phyloP scores from a whole-genome alignment of 2,888 invertebrate species.

The Melipona bicolor region DNA sequence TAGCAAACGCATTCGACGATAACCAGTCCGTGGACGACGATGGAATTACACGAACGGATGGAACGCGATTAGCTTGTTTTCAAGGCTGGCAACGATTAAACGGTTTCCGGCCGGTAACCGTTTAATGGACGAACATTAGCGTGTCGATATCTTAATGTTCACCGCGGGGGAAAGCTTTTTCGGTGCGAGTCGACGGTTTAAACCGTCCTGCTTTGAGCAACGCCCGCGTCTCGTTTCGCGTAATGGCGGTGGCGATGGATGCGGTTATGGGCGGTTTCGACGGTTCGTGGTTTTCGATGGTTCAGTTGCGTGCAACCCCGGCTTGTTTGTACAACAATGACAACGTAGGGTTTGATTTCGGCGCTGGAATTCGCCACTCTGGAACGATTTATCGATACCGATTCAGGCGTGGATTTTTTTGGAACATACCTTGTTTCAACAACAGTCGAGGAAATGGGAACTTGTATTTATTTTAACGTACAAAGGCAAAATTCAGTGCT shows the following conservation, averaged over 20 bases:
- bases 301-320: neutral
- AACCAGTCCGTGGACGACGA: slow-evolving; percentile 37
- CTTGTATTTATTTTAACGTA: too few species aligned
- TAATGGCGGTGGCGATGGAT: slow-evolving; percentile 17
- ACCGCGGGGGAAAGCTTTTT: slow-evolving; percentile 4
- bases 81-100: slow-evolving; percentile 12
- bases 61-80: neutral
- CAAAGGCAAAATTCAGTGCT: too few species aligned
- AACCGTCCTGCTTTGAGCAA: neutral
- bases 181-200: neutral
- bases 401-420: neutral
- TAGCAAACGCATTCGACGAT: slow-evolving; percentile 1
- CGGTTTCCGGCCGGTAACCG: slow-evolving; percentile 7
- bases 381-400: neutral
- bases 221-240: slow-evolving; percentile 10
- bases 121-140: slow-evolving; percentile 53
- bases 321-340: neutral
- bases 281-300: neutral
- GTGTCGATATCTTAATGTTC: slow-evolving; percentile 52
- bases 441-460: neutral
- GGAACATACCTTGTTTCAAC: too few species aligned
- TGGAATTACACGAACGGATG: slow-evolving; percentile 51
- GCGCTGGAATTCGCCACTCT: neutral
- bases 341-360: neutral
- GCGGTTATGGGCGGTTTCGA: neutral